These are phyloP conservation scores for Diplodus sargus DNA, from an alignment of 2,797 vertebrate genomes.

Conservation along the genomic window DNA sequence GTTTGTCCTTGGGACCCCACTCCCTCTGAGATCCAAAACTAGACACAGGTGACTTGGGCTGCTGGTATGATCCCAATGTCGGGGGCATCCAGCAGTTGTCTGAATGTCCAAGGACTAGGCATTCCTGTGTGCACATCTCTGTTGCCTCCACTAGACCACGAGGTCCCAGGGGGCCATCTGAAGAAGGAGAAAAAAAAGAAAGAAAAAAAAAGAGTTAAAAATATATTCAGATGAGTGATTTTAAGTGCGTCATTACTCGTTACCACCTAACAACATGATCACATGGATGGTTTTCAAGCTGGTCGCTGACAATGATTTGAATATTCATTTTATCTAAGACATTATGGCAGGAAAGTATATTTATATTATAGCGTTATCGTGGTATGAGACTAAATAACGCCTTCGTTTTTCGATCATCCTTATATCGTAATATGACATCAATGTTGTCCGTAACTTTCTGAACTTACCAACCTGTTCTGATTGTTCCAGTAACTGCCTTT, in stretches of 20 bases:
- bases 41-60: conserved; percentile 95
- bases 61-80: conserved; percentile 91
- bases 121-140: conserved; percentile 99
- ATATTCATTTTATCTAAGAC: too few species aligned
- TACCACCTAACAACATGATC: not conserved
- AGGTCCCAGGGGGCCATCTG: conserved; percentile 95
- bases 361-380: too few species aligned
- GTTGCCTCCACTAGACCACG: conserved; percentile 97
- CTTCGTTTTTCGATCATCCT: too few species aligned
- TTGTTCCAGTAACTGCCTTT: too few species aligned
- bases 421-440: too few species aligned
- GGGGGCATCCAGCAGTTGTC: conserved; percentile 99
- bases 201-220: conserved; percentile 9
- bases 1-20: conserved; percentile 97
- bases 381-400: too few species aligned
- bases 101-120: conserved; percentile 96
- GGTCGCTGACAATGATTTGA: too few species aligned
- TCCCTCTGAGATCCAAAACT: conserved; percentile 95
- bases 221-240: not conserved
- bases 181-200: conserved; percentile 36
- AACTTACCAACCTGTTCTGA: too few species aligned
- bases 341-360: too few species aligned
- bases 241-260: not conserved
- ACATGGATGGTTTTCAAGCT: too few species aligned
- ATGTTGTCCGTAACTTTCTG: too few species aligned